Evolutionary conservation across 2,888 invertebrate species (phyloP).

Genomic region (Tupiocoris notatus): DNA sequence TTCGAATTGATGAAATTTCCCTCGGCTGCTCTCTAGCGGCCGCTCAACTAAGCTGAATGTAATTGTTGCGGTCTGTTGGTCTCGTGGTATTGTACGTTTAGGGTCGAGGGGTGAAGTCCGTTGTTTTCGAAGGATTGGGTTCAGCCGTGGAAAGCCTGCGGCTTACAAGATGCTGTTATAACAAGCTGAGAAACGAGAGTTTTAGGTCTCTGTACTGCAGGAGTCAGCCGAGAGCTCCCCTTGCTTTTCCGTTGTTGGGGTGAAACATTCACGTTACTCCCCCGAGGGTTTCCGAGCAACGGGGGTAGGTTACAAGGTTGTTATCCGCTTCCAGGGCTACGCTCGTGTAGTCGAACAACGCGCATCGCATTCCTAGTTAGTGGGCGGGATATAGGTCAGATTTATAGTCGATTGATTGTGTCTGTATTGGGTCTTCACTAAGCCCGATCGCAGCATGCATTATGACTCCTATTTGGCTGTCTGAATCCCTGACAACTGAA

Average conservation of each 20-base stretch:
- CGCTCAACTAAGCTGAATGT: not conserved
- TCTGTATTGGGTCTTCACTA: too few relatives aligned
- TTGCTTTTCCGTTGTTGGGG: not conserved
- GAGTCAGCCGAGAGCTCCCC: not conserved
- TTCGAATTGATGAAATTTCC: not conserved
- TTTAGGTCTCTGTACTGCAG: not conserved
- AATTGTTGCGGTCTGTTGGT: not conserved
- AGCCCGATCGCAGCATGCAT: too few relatives aligned
- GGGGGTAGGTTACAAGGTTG: not conserved
- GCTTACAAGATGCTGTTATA: not conserved
- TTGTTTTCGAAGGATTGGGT: not conserved
- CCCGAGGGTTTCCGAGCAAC: not conserved
- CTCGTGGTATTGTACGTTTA: not conserved
- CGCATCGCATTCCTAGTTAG: too few relatives aligned
- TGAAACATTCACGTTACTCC: slow-evolving; percentile 29
- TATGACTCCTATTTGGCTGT: too few relatives aligned
- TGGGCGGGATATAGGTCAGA: too few relatives aligned
- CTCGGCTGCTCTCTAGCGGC: not conserved
- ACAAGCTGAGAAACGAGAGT: not conserved
- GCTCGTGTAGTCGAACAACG: too few relatives aligned
- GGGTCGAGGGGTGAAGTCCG: not conserved
- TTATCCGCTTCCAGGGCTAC: not conserved
- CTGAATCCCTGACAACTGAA: too few relatives aligned
- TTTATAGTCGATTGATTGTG: too few relatives aligned
- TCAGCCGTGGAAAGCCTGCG: not conserved